Evolutionary conservation across 2,113 vertebrate species (phyloP), one percentile per base, ranked within the genome.

Genomic region (Megaptera novaeangliae): DNA sequence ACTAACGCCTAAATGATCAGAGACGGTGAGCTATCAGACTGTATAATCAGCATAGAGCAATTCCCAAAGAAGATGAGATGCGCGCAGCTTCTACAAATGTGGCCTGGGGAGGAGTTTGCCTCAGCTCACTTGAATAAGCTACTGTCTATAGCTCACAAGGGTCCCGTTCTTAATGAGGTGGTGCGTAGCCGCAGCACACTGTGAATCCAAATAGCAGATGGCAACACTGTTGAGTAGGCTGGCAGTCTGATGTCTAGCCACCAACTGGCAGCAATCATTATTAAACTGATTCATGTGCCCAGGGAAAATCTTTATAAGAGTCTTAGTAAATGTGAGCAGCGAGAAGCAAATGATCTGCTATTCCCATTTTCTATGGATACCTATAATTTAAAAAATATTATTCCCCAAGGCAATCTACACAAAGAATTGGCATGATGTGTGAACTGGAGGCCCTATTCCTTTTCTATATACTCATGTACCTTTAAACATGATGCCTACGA

Each of bases 201-300:
- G 93, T 96, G 97, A 98, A 94, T 97, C 97, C 96, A 98, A 96
- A 96, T 92, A 97, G 95, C 98, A 98, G 98, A 98, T 98, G 98
- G 97, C 94, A 96, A 61, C 95, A 36, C 97, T 96, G 96, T 95
- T 59, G 96, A 96, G 97, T 78, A 97, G 94, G 96, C 96, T 97
- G 96, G 96, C 96, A 96, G 96, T 81, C 97, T 97, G 96, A 90
- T 96, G 98, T 98, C 98, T 98, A 95, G 97, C 97, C 90, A 98
- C 97, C 98, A 96, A 98, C 96, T 98, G 97, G 98, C 97, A 96
- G 96, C 95, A 92, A 92, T 98, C 98, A 96, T 97, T 97, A 97
- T 97, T 97, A 97, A 98, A 97, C 92, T 95, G 97, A 97, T 98
- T 96, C 95, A 96, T 97, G 94, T 94, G 85, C 92, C 92, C 84